Conservation (phyloP, 2,113 vertebrate genomes). For the Colius striatus region DNA sequence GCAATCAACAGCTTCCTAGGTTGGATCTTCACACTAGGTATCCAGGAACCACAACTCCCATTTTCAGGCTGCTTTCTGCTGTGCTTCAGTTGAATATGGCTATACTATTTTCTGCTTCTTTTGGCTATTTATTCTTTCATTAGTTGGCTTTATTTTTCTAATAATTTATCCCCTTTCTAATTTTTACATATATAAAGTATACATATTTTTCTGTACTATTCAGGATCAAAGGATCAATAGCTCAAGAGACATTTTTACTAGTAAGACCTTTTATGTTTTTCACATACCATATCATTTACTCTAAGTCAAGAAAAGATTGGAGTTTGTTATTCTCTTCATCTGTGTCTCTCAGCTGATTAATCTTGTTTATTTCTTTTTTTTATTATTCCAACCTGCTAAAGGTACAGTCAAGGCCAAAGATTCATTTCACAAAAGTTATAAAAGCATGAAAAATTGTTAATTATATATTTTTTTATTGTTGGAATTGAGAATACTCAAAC, state of each 20-base stretch:
- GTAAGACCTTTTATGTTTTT: neutral
- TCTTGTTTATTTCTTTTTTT: neutral
- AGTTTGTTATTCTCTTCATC: neutral
- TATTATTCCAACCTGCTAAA: neutral
- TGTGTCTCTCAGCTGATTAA: neutral
- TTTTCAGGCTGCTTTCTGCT: neutral
- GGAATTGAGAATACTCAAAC: neutral
- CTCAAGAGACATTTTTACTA: fast-evolving
- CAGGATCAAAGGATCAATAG: neutral
- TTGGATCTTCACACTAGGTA: neutral
- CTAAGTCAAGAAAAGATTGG: neutral
- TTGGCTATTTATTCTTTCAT: neutral
- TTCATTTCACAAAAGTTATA: neutral
- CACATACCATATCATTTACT: neutral
- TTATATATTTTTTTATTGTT: neutral
- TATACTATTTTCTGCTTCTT: neutral
- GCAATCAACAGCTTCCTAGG: neutral
- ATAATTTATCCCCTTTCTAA: neutral
- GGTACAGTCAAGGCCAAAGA: neutral
- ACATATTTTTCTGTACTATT: neutral
- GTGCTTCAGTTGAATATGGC: neutral
- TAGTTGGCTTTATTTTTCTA: neutral
- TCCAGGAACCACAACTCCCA: neutral
- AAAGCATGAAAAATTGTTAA: neutral
- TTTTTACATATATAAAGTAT: neutral